phyloP scores from a whole-genome alignment of 2,797 vertebrate species.

The Leuciscus waleckii region DNA sequence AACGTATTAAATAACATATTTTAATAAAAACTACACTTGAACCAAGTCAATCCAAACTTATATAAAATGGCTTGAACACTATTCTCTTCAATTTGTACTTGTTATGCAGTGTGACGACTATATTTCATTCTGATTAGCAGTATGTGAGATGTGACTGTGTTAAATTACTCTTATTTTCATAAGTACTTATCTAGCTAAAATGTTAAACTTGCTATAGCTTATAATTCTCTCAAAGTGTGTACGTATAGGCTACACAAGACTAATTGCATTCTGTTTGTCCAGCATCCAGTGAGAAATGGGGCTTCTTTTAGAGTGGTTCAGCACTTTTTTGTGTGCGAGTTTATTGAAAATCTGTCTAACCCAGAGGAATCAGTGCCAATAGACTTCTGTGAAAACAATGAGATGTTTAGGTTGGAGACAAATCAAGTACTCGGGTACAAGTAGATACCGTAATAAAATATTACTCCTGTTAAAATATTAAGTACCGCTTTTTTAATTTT shows the following conservation, averaged over 20 bases:
- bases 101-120: neutral
- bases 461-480: neutral
- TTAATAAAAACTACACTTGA: neutral
- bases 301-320: neutral
- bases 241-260: neutral
- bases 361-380: neutral
- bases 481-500: neutral
- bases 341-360: conserved; percentile 29
- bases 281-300: neutral
- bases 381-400: neutral
- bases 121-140: neutral
- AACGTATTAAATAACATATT: neutral
- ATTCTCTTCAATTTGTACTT: neutral
- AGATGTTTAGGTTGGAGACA: neutral
- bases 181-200: neutral
- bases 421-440: neutral
- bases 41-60: neutral
- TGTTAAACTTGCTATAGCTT: neutral
- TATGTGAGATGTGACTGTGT: neutral
- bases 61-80: neutral
- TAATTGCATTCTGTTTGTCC: conserved; percentile 8
- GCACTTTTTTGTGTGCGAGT: neutral
- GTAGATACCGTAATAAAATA: neutral
- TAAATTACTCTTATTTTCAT: neutral
- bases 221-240: neutral